Base-by-base conservation (phyloP, 2,113 vertebrate species). In the Chiloscyllium plagiosum region DNA sequence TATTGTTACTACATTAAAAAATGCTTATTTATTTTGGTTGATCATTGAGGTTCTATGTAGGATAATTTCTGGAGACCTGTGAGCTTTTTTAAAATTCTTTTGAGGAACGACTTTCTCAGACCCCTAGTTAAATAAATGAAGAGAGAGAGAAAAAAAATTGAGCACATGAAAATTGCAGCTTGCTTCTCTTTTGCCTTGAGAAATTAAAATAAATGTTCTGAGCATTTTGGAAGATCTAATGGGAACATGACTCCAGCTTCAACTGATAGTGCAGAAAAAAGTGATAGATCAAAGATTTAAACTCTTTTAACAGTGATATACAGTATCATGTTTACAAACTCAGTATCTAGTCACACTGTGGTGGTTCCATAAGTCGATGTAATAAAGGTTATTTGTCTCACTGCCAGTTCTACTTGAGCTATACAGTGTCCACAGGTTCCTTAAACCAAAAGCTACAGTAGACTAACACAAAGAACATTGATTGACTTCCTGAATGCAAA, bases 221-320 rank as follows among this genome's bases (percentile, higher is more conserved):
- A 52, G 42, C 66, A 29, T 72, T 50, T 68, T 72, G 69, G 29
- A 72, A 72, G 52, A 4, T 22, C 24, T 72, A 72, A 95, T 72
- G 94, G 69, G 94, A 95, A 72, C 94, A 76, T 95, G 72, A 52
- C 69, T 72, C 69, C 66, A 50, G 68, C 68, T 95, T 47, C 94
- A 72, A 95, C 69, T 76, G 68, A 95, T 95, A 72, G 69, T 50
- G 68, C 69, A 52, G 68, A 7, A 68, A 65, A 70, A 95, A 95
- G 68, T 70, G 94, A 95, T 95, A 76, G 94, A 95, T 95, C 94
- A 95, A 47, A 76, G 42, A 42, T 72, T 95, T 95, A 76, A 95
- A 52, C 94, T 95, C 93, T 95, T 69, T 50, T 50, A 95, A 22
- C 68, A 50, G 66, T 95, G 94, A 95, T 76, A 33, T 70, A 95